A percentile compares a stretch with the other conserved stretches of the same genome.
phyloP scores from a whole-genome alignment of 2,888 invertebrate genomes.

The Thereva nobilitata region DNA sequence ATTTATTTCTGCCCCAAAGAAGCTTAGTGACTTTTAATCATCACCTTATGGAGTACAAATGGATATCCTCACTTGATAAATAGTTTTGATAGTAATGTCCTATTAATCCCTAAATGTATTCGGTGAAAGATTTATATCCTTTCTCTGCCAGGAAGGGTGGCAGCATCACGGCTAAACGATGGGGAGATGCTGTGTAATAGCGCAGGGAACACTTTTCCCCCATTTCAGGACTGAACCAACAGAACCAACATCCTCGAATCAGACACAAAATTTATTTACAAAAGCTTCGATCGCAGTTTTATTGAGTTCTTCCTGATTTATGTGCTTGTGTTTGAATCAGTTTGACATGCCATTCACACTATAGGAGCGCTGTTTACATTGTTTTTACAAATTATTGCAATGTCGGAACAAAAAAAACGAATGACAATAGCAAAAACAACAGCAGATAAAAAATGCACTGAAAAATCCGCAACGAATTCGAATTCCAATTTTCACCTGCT shows the following conservation, averaged over 20 bases:
- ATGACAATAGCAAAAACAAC: not conserved
- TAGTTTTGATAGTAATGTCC: constrained; percentile 37
- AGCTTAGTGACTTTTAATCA: constrained; percentile 34
- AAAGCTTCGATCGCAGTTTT: constrained; percentile 29
- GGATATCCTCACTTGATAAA: constrained; percentile 38
- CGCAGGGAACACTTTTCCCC: constrained; percentile 20
- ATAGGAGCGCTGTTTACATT: no score
- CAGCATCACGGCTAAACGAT: not conserved
- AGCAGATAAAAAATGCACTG: constrained; percentile 10
- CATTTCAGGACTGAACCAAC: not conserved
- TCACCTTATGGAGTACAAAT: constrained; percentile 19
- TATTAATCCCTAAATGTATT: constrained; percentile 39
- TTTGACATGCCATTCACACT: no score
- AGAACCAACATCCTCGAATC: constrained; percentile 22
- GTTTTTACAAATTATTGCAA: not conserved
- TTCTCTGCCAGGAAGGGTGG: not conserved
- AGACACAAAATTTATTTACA: constrained; percentile 25
- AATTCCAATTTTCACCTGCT: constrained; percentile 39
- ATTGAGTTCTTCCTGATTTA: constrained; percentile 31
- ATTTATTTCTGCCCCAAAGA: constrained; percentile 8
- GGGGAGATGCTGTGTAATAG: constrained; percentile 14
- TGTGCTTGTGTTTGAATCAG: constrained; percentile 1
- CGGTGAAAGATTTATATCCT: constrained; percentile 38
- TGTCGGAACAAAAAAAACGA: not conserved
- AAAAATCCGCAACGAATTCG: constrained; percentile 16